Conservation (phyloP, 2,797 vertebrate species). For the Hyperoplus lanceolatus region DNA sequence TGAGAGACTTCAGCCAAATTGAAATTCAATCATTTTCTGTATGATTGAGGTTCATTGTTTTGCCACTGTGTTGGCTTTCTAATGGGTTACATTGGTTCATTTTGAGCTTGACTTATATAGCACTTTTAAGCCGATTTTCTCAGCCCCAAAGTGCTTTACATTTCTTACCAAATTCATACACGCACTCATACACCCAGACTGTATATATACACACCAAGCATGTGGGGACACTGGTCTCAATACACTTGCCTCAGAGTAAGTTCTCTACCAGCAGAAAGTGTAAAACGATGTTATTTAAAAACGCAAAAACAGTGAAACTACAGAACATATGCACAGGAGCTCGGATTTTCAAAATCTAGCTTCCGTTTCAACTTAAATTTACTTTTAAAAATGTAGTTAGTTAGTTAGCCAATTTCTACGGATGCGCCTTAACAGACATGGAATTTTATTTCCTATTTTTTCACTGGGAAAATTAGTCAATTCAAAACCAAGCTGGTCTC, state of each 20-base stretch:
- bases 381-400: no score
- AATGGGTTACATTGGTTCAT: not conserved
- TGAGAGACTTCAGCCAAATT: not conserved
- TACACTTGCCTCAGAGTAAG: not conserved
- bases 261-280: not conserved
- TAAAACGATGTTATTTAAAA: not conserved
- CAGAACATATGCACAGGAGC: not conserved
- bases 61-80: not conserved
- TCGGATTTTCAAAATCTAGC: not conserved
- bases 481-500: no score
- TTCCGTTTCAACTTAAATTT: not conserved
- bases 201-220: not conserved
- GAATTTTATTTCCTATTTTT: no score
- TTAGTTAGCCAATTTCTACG: no score
- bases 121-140: no score
- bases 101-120: not conserved
- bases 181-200: not conserved
- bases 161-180: no score
- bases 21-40: not conserved
- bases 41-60: constrained; percentile 1
- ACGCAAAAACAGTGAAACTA: not conserved
- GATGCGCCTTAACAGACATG: no score
- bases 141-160: no score
- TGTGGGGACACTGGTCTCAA: not conserved
- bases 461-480: no score